These are phyloP conservation scores for Eilema sororculum DNA, from an alignment of 2,888 invertebrate genomes.

Conservation along the genomic window DNA sequence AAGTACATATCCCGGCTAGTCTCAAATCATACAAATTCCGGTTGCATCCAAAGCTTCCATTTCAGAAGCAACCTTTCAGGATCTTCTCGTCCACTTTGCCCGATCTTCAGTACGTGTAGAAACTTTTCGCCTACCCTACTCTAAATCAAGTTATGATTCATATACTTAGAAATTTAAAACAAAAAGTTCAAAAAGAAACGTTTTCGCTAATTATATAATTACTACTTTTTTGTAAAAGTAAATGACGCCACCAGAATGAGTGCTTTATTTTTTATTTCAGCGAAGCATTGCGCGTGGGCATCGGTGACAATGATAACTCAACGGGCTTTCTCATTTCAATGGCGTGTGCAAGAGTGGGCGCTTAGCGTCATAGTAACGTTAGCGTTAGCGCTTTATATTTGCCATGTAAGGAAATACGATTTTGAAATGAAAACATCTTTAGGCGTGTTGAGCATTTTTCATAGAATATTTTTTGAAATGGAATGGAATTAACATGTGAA, in stretches of 20 bases:
- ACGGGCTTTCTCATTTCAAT: constrained; percentile 60
- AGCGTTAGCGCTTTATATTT: constrained; percentile 50
- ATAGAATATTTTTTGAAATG: too few relatives aligned
- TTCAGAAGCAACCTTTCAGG: too few relatives aligned
- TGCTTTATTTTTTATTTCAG: constrained; percentile 21
- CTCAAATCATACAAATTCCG: too few relatives aligned
- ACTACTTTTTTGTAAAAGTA: constrained; percentile 8
- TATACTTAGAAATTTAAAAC: neutral
- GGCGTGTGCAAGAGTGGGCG: constrained; percentile 54
- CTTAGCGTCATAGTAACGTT: constrained; percentile 50
- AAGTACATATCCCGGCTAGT: too few relatives aligned
- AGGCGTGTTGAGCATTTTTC: too few relatives aligned
- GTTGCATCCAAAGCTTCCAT: too few relatives aligned
- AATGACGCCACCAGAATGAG: constrained; percentile 12
- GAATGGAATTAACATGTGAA: too few relatives aligned
- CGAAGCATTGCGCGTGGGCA: constrained; percentile 61
- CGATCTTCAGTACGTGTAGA: neutral
- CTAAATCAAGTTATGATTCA: neutral
- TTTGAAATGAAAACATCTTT: neutral
- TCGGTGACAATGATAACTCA: constrained; percentile 81
- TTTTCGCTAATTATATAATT: constrained; percentile 40
- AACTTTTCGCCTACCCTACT: neutral
- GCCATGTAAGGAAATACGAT: constrained; percentile 46
- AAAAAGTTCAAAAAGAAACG: constrained; percentile 20
- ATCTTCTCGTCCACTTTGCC: neutral